Percentiles rank a stretch among this genome's conserved stretches.
These are phyloP conservation scores for Xanthorhoe designata DNA, from an alignment of 2,888 invertebrate species.

Conservation along the genomic window DNA sequence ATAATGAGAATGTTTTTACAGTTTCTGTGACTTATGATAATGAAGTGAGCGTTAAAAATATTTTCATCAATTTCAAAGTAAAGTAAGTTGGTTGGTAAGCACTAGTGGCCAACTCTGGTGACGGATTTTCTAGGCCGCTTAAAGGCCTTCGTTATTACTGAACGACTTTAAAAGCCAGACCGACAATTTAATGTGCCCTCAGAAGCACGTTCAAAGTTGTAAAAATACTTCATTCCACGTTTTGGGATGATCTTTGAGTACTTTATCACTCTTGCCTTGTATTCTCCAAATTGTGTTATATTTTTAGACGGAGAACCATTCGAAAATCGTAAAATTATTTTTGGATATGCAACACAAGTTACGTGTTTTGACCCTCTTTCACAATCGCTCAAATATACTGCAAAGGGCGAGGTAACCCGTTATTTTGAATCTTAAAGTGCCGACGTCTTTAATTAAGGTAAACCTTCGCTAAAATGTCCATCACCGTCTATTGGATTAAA, in stretches of 20 bases:
- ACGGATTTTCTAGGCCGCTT: no score
- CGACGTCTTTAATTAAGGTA: conserved; percentile 72
- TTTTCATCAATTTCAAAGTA: no score
- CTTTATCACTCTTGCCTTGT: neutral
- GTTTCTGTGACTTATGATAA: conserved; percentile 20
- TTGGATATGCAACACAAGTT: conserved; percentile 9
- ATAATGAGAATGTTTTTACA: conserved; percentile 10
- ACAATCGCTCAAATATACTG: conserved; percentile 40
- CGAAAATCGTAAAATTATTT: conserved; percentile 12
- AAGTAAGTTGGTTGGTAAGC: no score
- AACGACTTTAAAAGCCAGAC: no score
- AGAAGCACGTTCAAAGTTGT: neutral
- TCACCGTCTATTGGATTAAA: conserved; percentile 65
- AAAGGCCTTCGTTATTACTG: no score
- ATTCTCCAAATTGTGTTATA: neutral
- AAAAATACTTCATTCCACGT: no score
- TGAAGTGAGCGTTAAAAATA: neutral
- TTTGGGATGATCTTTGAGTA: neutral
- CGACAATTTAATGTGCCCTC: no score
- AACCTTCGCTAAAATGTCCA: conserved; percentile 51
- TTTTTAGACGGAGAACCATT: neutral
- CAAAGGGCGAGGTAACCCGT: conserved; percentile 41
- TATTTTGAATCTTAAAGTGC: conserved; percentile 46
- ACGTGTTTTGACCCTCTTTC: conserved; percentile 18
- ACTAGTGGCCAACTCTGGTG: no score